A percentile compares a stretch with the other conserved stretches of the same genome.
Conservation (phyloP, 2,113 vertebrate genomes). For the Seriola aureovittata region DNA sequence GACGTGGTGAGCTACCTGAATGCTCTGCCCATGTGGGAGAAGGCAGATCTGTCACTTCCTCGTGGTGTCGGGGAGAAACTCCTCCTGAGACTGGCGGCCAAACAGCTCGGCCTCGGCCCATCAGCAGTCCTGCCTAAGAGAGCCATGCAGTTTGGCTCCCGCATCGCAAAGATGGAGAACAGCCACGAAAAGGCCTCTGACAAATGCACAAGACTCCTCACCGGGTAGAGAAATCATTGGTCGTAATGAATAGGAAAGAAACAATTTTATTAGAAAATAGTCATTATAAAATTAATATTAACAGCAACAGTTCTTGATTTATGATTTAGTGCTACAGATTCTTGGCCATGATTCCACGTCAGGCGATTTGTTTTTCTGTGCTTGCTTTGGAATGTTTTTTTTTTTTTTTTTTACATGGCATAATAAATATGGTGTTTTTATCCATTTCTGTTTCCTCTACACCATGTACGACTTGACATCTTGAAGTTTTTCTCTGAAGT, state of each 20-base stretch:
- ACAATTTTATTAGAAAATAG: conserved; percentile 32
- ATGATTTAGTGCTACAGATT: neutral
- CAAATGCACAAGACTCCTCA: conserved; percentile 88
- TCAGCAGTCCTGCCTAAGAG: conserved; percentile 91
- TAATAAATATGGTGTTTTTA: neutral
- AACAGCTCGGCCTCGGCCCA: conserved; percentile 85
- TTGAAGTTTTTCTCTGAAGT: conserved; percentile 82
- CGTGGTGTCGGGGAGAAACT: conserved; percentile 95
- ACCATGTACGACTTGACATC: conserved; percentile 78
- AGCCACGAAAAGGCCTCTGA: conserved; percentile 90
- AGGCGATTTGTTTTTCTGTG: neutral
- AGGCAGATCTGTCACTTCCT: conserved; percentile 90
- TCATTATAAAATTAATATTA: conserved; percentile 5
- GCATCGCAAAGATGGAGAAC: conserved; percentile 95
- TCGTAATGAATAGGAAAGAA: neutral
- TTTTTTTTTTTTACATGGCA: neutral
- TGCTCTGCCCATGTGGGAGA: conserved; percentile 89
- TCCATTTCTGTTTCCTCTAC: conserved; percentile 44
- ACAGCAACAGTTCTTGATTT: conserved; percentile 11
- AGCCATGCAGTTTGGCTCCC: conserved; percentile 96
- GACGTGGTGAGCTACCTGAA: conserved; percentile 93
- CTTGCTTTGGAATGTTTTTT: neutral
- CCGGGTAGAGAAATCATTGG: conserved; percentile 34
- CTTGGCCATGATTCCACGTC: neutral
- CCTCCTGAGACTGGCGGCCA: conserved; percentile 88